phyloP scores from a whole-genome alignment of 2,797 vertebrate species.

The Danionella dracula region DNA sequence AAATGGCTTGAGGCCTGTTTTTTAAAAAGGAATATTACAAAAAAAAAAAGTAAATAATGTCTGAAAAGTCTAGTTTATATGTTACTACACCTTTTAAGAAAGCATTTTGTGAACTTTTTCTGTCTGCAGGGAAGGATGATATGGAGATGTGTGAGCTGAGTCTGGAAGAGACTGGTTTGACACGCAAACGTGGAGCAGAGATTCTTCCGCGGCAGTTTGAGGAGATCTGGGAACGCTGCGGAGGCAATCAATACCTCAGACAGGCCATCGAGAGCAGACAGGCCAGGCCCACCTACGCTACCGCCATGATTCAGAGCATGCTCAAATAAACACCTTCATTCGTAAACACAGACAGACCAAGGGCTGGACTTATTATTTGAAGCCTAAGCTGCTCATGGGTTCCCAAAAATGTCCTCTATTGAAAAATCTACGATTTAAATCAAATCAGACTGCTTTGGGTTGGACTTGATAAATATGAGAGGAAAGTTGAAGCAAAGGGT shows the following conservation, averaged over 20 bases:
- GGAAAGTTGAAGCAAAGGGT: no score
- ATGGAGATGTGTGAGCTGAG: constrained; percentile 99
- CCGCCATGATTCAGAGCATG: constrained; percentile 89
- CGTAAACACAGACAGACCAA: neutral
- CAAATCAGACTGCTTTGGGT: no score
- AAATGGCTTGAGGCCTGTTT: no score
- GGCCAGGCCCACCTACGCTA: constrained; percentile 91
- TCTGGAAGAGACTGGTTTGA: constrained; percentile 93
- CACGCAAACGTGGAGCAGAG: constrained; percentile 90
- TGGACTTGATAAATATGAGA: no score
- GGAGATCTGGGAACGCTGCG: constrained; percentile 96
- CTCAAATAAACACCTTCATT: constrained; percentile 69
- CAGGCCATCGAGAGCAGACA: constrained; percentile 89
- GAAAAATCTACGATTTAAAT: no score
- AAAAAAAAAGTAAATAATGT: no score
- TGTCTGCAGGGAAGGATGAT: constrained; percentile 85
- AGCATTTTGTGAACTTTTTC: constrained; percentile 1
- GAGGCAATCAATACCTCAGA: constrained; percentile 88
- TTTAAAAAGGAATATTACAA: no score
- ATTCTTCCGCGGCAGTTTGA: constrained; percentile 91
- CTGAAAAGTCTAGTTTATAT: no score
- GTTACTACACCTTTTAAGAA: no score
- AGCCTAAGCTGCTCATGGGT: no score
- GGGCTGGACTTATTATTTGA: neutral
- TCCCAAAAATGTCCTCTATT: no score